These are phyloP conservation scores for Seira sanloemensis DNA, from an alignment of 2,888 invertebrate species.

Conservation along the genomic window DNA sequence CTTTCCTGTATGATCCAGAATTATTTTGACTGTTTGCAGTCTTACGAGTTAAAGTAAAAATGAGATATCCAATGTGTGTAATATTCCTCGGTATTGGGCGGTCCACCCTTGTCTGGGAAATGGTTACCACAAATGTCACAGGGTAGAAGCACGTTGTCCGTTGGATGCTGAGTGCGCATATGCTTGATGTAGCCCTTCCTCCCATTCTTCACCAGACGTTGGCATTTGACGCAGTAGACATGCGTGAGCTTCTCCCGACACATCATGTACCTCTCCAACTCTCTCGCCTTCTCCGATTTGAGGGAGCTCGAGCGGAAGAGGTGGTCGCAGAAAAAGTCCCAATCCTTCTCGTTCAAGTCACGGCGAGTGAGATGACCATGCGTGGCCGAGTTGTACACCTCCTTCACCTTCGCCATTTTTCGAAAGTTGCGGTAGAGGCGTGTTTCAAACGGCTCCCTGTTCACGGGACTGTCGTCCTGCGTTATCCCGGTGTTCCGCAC, in stretches of 20 bases:
- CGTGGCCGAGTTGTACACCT: slow-evolving; percentile 68
- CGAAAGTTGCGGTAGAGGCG: slow-evolving; percentile 69
- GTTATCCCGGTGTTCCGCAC: slow-evolving; percentile 20
- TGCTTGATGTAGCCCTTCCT: slow-evolving; percentile 68
- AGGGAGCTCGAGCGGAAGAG: slow-evolving; percentile 71
- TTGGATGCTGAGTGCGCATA: slow-evolving; percentile 66
- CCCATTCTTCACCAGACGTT: slow-evolving; percentile 65
- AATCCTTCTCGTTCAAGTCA: slow-evolving; percentile 69
- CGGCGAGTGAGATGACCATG: slow-evolving; percentile 67
- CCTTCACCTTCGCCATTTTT: slow-evolving; percentile 70
- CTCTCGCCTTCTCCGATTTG: slow-evolving; percentile 68
- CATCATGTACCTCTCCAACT: slow-evolving; percentile 69
- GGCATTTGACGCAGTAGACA: slow-evolving; percentile 68
- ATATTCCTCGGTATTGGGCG: slow-evolving; percentile 67
- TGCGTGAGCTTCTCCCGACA: slow-evolving; percentile 69
- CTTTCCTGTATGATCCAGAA: neutral
- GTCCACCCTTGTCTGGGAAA: slow-evolving; percentile 69
- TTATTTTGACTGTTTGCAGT: neutral
- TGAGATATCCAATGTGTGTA: slow-evolving; percentile 73
- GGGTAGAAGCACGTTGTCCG: slow-evolving; percentile 67
- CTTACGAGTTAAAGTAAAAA: slow-evolving; percentile 72
- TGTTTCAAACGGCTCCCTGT: slow-evolving; percentile 60
- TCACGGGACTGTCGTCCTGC: slow-evolving; percentile 56
- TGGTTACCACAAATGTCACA: slow-evolving; percentile 72
- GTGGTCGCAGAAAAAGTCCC: slow-evolving; percentile 72